A percentile compares a stretch with the other conserved stretches of the same genome.
These are phyloP conservation scores for Channallabes apus DNA, from an alignment of 2,797 vertebrate species.

Conservation along the genomic window DNA sequence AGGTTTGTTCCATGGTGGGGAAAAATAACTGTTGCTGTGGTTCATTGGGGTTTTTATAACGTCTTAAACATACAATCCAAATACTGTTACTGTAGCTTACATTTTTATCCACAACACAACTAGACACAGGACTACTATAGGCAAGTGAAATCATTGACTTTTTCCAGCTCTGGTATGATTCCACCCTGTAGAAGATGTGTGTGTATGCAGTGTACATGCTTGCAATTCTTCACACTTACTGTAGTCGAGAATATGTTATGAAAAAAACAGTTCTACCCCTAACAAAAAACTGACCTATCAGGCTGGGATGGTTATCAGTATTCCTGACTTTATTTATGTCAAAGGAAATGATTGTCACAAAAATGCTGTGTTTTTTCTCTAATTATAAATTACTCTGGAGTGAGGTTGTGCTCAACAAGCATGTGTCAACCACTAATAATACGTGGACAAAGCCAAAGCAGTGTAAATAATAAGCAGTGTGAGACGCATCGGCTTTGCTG, in stretches of 20 bases:
- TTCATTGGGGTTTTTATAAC: background rate
- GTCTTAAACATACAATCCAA: background rate
- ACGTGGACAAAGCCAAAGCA: constrained; percentile 16
- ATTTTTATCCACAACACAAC: background rate
- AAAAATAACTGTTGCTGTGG: background rate
- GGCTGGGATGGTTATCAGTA: constrained; percentile 19
- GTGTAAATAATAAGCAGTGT: constrained; percentile 21
- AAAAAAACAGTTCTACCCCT: constrained; percentile 24
- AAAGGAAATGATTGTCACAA: constrained; percentile 23
- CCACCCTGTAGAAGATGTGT: background rate
- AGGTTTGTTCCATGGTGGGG: background rate
- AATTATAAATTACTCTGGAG: constrained; percentile 28
- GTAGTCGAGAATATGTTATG: constrained; percentile 12
- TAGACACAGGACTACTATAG: background rate
- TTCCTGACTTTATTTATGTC: background rate
- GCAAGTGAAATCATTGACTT: background rate
- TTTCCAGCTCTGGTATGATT: background rate
- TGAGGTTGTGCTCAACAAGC: constrained; percentile 24
- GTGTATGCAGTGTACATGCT: background rate
- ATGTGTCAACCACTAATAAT: constrained; percentile 42
- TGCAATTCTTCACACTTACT: constrained; percentile 1
- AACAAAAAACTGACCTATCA: constrained; percentile 25
- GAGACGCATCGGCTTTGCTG: background rate
- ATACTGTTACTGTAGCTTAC: background rate
- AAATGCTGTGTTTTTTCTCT: background rate